Base-by-base conservation (phyloP, 2,888 invertebrate species). In the Tetramorium bicarinatum region DNA sequence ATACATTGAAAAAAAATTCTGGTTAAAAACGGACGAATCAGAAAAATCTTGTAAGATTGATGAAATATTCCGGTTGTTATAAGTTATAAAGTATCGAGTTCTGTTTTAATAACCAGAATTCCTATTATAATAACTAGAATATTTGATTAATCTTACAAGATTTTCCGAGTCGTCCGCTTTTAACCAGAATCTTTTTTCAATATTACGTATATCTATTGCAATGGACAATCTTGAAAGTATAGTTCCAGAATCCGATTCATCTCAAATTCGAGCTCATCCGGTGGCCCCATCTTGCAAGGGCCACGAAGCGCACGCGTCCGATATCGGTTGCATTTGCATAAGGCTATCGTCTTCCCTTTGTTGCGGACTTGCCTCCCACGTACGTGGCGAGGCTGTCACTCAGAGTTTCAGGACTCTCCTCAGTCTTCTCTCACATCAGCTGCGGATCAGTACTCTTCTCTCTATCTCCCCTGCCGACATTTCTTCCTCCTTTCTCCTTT, bases 361-460 rank as follows among this genome's bases (percentile, higher is more conserved):
- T 94, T 92, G 91, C 81, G 87, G 88, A 90, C 87, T 93, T 89
- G 92, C 94, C 94, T 94, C 94, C 94, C 93, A 94, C 94, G 92
- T 93, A 92, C 90, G 92, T 89, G 92, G 91, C 90, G 92, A 91
- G 91, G 92, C 93, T 94, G 94, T 94, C 94, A 94, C 91, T 94
- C 94, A 93, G 91, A 87, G 89, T 89, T 91, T 88, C 79, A 87
- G 86, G 88, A 88, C 90, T 86, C 90, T 87, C 88, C 87, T 83
- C 86, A 87, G 90, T 88, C 88, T 91, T 91, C 91, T 87, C 89
- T 90, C 91, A 72, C 90, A 90, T 89, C 90, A 86, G 81, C 85
- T 84, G 89, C 85, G 85, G 85, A 85, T 86, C 88, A 84, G 80
- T 62, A 71, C 82, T 87, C 62, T 34, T 34, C 82, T 80, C 52